These are phyloP conservation scores for Mythimna vitellina DNA, from an alignment of 2,888 invertebrate species.

Conservation along the genomic window DNA sequence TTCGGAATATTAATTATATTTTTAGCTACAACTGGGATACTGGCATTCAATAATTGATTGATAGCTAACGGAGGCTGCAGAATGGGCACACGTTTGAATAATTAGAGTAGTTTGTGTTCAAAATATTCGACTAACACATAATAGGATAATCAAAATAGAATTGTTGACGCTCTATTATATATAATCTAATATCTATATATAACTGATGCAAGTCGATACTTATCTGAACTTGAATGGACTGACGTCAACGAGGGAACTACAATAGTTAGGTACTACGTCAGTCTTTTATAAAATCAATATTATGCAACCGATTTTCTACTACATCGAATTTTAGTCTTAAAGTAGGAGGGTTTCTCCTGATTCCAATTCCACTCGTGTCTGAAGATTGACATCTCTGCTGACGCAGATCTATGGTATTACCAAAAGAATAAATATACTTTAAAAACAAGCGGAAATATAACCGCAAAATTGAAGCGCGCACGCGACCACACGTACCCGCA, in stretches of 20 bases:
- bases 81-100: conserved; percentile 15
- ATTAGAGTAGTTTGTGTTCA: conserved; percentile 14
- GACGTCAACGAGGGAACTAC: conserved; percentile 7
- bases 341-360: background rate
- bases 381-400: too few species aligned
- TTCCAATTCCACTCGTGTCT: background rate
- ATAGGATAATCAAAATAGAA: conserved; percentile 1
- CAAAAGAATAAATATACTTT: background rate
- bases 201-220: conserved; percentile 11
- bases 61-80: conserved; percentile 9
- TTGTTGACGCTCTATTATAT: conserved; percentile 1
- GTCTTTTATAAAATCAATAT: background rate
- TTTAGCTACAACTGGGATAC: conserved; percentile 19
- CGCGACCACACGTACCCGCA: conserved; percentile 9
- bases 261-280: background rate
- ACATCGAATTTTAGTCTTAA: background rate
- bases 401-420: background rate
- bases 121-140: background rate
- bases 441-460: conserved; percentile 19
- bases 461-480: conserved; percentile 19
- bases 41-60: conserved; percentile 39
- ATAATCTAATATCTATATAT: too few species aligned
- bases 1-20: conserved; percentile 15
- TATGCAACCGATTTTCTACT: background rate
- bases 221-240: conserved; percentile 13